A percentile compares a stretch with the other conserved stretches of the same genome.
Evolutionary conservation across 2,797 vertebrate genomes (phyloP).

Genomic region (Gouania willdenowi): DNA sequence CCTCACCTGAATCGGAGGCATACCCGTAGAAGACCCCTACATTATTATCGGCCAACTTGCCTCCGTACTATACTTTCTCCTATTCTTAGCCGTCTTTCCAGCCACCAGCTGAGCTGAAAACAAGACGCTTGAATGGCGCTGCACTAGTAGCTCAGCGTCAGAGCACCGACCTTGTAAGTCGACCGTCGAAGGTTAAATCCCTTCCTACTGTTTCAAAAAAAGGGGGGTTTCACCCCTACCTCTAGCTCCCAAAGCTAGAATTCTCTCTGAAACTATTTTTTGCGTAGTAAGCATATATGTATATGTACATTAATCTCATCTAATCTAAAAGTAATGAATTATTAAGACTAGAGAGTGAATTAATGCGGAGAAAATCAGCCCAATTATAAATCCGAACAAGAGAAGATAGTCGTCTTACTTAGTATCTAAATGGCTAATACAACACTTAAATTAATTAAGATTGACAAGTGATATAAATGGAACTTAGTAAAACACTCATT

Average conservation of each 20-base stretch:
- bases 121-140: neutral
- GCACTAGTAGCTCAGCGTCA: conserved; percentile 37
- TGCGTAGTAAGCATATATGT: neutral
- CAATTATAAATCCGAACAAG: too few relatives aligned
- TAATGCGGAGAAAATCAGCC: too few relatives aligned
- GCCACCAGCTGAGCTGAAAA: fast-evolving
- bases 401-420: too few relatives aligned
- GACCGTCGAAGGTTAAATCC: conserved; percentile 29
- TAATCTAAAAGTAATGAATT: neutral
- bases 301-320: conserved; percentile 10
- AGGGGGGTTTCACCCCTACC: conserved; percentile 33
- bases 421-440: too few relatives aligned
- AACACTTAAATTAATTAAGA: too few relatives aligned
- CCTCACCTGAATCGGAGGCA: conserved; percentile 18
- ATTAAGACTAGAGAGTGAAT: too few relatives aligned
- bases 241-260: conserved; percentile 48
- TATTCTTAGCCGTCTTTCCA: fast-evolving
- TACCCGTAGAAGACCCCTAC: conserved; percentile 37
- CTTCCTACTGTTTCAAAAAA: conserved; percentile 35
- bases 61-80: neutral
- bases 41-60: conserved; percentile 28
- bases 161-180: conserved; percentile 56
- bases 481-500: too few relatives aligned
- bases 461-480: too few relatives aligned
- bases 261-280: conserved; percentile 13